Evolutionary conservation across 2,888 invertebrate genomes (phyloP), one percentile per base, ranked within the genome.

Genomic region (Lomographa bimaculata): DNA sequence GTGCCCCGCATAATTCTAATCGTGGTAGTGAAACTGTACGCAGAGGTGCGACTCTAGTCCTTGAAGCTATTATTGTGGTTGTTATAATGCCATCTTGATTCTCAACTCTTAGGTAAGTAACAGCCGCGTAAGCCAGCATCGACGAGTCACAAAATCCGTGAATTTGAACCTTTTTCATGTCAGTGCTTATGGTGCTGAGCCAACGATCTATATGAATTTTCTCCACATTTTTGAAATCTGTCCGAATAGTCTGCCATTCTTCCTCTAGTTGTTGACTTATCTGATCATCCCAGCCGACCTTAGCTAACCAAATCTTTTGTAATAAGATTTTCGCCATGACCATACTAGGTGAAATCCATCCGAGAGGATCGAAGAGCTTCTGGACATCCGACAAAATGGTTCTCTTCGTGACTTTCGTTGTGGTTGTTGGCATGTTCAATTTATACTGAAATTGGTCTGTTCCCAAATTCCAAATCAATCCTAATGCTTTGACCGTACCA

Each of bases 41-140:
- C 1, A 60, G 25, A n/a, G 62, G 59, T n/a, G 60, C 60, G 19
- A 59, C 57, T 26, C 41, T 46, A 3, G 60, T 57, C 46, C 38
- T 53, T n/a, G 56, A 33, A 5, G 60, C 53, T 2, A 59, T 23
- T 1, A 62, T 16, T 3, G 26, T 7, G 1, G 36, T 52, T n/a
- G 34, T 38, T 7, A 49, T 29, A 1, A 26, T 17, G 7, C 46
- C 47, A 23, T 39, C 4, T 5, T 16, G 7, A n/a, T n/a, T 54
- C 24, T 14, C n/a, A 5, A 53, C 42, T 8, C 55, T 33, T 1
- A 29, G 25, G 24, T 58, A 61, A 0, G 48, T 55, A 3, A 51
- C 57, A 3, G 54, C 56, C 4, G 51, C 45, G 24, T 57, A 60
- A 1, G 57, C 57, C 3, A 12, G 28, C 1, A 7, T 21, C 2